Percentiles rank a stretch among this genome's conserved stretches.
These are phyloP conservation scores for Poeciliopsis presidionis DNA, from an alignment of 2,797 vertebrate species.

Conservation along the genomic window DNA sequence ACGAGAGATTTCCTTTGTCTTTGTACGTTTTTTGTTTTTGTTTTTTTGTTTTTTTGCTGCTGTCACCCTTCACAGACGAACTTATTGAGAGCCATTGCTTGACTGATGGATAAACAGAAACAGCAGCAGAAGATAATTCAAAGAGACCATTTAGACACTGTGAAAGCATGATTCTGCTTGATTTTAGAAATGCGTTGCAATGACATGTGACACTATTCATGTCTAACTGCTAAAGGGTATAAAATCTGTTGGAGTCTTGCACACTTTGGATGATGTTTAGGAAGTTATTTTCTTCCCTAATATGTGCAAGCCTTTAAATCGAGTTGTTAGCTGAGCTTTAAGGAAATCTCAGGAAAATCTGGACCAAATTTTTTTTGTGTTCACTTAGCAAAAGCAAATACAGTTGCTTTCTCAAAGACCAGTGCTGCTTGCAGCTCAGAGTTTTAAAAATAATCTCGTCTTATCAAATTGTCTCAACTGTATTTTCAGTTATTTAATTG, in stretches of 20 bases:
- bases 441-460: neutral
- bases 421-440: neutral
- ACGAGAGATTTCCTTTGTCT: slow-evolving; percentile 34
- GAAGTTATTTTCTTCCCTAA: neutral
- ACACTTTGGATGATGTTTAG: neutral
- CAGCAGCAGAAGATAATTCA: slow-evolving; percentile 1
- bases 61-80: slow-evolving; percentile 21
- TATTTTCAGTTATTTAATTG: neutral
- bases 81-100: slow-evolving; percentile 8
- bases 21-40: neutral
- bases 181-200: neutral
- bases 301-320: neutral
- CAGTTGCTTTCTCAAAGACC: neutral
- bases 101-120: slow-evolving; percentile 38
- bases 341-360: neutral
- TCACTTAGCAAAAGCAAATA: neutral
- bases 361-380: neutral
- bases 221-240: neutral
- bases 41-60: neutral
- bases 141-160: slow-evolving; percentile 1
- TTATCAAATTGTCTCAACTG: neutral
- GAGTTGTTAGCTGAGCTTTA: neutral
- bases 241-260: neutral
- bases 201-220: neutral
- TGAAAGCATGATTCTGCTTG: neutral